Percentiles rank a stretch among this genome's conserved stretches.
Evolutionary conservation across 2,113 vertebrate genomes (phyloP).

Genomic region (Typhlomys cinereus): DNA sequence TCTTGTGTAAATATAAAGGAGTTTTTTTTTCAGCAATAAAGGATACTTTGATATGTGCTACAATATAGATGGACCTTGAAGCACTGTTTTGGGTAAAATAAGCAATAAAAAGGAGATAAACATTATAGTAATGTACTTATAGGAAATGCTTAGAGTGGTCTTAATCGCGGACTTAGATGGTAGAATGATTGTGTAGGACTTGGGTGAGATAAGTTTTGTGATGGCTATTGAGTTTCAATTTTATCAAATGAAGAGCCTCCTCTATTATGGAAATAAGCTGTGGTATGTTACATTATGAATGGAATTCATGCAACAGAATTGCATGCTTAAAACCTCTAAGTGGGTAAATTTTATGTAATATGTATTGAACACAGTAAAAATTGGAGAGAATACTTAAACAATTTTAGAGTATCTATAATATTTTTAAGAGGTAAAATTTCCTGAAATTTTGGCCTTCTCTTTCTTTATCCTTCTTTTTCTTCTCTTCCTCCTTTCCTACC

Average conservation of each 20-base stretch:
- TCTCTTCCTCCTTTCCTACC: neutral
- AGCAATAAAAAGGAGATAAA: neutral
- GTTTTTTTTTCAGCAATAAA: neutral
- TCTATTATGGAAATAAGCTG: neutral
- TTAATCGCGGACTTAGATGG: neutral
- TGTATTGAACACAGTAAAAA: neutral
- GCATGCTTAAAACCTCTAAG: neutral
- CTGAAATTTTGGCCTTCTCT: neutral
- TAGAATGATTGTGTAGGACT: neutral
- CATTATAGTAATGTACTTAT: neutral
- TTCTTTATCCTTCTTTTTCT: neutral
- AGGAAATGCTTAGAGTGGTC: neutral
- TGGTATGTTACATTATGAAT: neutral
- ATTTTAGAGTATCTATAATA: neutral
- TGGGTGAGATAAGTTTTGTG: neutral
- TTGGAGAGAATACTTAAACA: neutral
- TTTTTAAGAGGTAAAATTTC: slow-evolving; percentile 15
- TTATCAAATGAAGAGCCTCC: neutral
- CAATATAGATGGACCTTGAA: neutral
- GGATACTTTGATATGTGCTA: neutral
- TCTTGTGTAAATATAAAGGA: neutral
- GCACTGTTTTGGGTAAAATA: neutral
- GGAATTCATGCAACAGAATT: neutral
- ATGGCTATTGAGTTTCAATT: neutral
- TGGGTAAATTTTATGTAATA: neutral